Evolutionary conservation across 1,140 invertebrate genomes (phyloP).

Genomic region (Drepana arcuata): DNA sequence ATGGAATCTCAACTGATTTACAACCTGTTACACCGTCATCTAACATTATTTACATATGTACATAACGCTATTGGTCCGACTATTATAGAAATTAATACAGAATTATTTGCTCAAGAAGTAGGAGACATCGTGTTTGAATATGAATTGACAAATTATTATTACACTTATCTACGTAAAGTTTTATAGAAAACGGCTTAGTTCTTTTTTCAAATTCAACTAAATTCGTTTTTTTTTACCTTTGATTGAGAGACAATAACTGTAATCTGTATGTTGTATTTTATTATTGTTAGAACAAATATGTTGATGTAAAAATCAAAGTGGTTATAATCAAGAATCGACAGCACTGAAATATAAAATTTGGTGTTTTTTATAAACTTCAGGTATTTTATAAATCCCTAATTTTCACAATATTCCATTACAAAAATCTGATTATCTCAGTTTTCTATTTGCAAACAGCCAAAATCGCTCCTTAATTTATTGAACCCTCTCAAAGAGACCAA

Average conservation of each 20-base stretch:
- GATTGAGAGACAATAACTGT: not conserved
- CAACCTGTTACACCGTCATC: conserved; percentile 46
- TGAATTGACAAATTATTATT: not conserved
- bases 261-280: not conserved
- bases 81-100: conserved; percentile 36
- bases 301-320: too few relatives aligned
- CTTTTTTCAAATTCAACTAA: not conserved
- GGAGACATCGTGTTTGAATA: too few relatives aligned
- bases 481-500: not conserved
- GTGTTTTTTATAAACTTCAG: too few relatives aligned
- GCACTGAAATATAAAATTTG: too few relatives aligned
- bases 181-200: not conserved
- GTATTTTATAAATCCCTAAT: too few relatives aligned
- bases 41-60: conserved; percentile 64
- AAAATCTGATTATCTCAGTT: not conserved
- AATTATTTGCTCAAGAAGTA: conserved; percentile 9
- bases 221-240: not conserved
- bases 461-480: not conserved
- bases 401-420: not conserved
- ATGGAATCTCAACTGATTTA: conserved; percentile 21
- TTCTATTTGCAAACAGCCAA: not conserved
- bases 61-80: conserved; percentile 66
- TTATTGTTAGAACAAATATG: too few relatives aligned
- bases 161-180: too few relatives aligned
- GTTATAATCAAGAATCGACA: too few relatives aligned